Percentiles rank a stretch among this genome's conserved stretches.
These are phyloP conservation scores for Eumaeus atala DNA, from an alignment of 1,140 invertebrate species.

Conservation along the genomic window DNA sequence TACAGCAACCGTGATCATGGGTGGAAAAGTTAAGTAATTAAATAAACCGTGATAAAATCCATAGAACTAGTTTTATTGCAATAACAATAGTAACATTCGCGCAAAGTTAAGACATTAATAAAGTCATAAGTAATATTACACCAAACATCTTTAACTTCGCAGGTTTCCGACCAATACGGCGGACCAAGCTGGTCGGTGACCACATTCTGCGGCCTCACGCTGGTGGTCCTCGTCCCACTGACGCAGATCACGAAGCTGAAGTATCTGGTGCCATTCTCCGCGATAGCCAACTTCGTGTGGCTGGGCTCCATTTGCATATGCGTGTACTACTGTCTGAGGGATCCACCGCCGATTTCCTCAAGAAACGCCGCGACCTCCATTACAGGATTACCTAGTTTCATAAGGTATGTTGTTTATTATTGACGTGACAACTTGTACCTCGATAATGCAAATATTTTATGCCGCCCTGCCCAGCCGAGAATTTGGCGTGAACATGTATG, in stretches of 20 bases:
- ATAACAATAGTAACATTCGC: too few relatives aligned
- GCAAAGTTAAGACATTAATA: too few relatives aligned
- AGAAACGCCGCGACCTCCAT: conserved; percentile 71
- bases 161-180: conserved; percentile 70
- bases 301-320: conserved; percentile 80
- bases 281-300: conserved; percentile 82
- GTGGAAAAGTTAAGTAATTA: too few relatives aligned
- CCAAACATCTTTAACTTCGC: too few relatives aligned
- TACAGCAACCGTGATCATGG: too few relatives aligned
- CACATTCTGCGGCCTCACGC: conserved; percentile 75
- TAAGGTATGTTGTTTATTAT: conserved; percentile 74
- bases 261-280: conserved; percentile 84
- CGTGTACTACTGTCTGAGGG: conserved; percentile 82
- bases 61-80: too few relatives aligned
- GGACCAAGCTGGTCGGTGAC: conserved; percentile 55
- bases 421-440: too few relatives aligned
- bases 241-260: conserved; percentile 82
- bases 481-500: too few relatives aligned
- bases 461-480: too few relatives aligned
- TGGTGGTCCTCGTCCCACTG: conserved; percentile 76
- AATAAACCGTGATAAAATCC: too few relatives aligned
- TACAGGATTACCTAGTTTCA: conserved; percentile 78
- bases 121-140: too few relatives aligned
- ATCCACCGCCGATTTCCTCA: conserved; percentile 63
- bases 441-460: too few relatives aligned